Conservation (phyloP, 2,113 vertebrate species). For the Ammodytes dubius region DNA sequence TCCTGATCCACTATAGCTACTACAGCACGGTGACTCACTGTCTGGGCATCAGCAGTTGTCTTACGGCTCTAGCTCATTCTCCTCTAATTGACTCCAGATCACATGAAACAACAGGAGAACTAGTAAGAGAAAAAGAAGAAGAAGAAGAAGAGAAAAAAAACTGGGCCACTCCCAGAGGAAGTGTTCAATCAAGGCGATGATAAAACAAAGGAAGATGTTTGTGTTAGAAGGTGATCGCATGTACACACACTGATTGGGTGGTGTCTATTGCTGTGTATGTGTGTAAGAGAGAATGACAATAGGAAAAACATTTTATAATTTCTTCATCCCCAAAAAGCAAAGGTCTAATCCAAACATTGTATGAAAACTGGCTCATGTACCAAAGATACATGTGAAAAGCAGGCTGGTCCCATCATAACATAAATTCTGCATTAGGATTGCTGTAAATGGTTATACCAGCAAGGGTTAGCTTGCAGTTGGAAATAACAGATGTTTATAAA, state of each 20-base stretch:
- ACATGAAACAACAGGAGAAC: constrained; percentile 76
- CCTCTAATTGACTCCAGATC: constrained; percentile 82
- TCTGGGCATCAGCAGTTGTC: constrained; percentile 78
- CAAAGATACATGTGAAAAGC: constrained; percentile 61
- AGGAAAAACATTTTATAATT: neutral
- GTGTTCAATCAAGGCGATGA: constrained; percentile 66
- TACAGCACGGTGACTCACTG: constrained; percentile 82
- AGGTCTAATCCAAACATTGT: constrained; percentile 54
- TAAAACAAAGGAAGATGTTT: constrained; percentile 65
- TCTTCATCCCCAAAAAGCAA: constrained; percentile 19
- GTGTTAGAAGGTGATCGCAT: constrained; percentile 44
- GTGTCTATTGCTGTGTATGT: constrained; percentile 5
- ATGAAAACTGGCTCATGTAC: constrained; percentile 55
- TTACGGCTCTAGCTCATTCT: constrained; percentile 57
- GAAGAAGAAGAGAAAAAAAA: constrained; percentile 18
- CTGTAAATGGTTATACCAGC: constrained; percentile 55
- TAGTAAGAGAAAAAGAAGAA: constrained; percentile 37
- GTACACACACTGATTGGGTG: constrained; percentile 24
- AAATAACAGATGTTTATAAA: constrained; percentile 75
- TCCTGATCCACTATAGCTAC: constrained; percentile 40
- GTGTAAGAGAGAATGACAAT: neutral
- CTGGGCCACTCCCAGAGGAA: constrained; percentile 67
- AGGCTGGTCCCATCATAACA: constrained; percentile 53
- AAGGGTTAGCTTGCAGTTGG: constrained; percentile 38
- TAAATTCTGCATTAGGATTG: constrained; percentile 35